Percentiles rank a stretch among this genome's conserved stretches.
phyloP scores from a whole-genome alignment of 1,140 invertebrate species.

The Babylonia areolata region DNA sequence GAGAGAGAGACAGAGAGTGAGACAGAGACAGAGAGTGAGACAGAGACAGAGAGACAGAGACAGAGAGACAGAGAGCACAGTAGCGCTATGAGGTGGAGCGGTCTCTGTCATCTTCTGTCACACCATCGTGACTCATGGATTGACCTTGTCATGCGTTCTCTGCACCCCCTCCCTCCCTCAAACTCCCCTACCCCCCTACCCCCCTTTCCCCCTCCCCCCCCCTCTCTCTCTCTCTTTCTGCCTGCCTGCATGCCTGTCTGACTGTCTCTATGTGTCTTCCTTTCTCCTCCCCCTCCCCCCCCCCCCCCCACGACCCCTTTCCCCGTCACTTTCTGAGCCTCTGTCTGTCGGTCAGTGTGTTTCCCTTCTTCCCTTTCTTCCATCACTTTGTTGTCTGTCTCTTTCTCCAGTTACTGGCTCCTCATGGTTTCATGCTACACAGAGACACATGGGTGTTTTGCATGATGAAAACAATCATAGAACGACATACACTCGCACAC shows the following conservation, averaged over 20 bases:
- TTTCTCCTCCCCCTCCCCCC: background rate
- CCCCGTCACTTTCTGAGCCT: background rate
- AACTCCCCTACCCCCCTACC: background rate
- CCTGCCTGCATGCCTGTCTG: no score
- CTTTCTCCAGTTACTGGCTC: no score
- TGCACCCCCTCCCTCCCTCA: background rate
- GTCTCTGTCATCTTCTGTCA: conserved; percentile 3
- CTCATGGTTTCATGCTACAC: no score
- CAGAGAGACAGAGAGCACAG: background rate
- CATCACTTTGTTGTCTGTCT: no score
- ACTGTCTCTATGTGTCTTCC: background rate
- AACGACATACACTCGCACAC: no score
- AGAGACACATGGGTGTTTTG: no score
- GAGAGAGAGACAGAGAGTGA: background rate
- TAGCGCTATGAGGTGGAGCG: background rate
- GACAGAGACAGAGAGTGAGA: background rate
- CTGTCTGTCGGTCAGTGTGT: background rate
- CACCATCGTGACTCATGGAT: background rate
- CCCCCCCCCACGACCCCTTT: background rate
- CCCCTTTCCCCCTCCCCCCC: background rate
- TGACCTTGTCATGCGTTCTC: background rate
- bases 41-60: background rate
- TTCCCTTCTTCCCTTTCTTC: no score
- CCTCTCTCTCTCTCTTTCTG: background rate
- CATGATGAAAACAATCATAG: no score